phyloP scores from a whole-genome alignment of 2,113 vertebrate species.

The Alethe castanea region DNA sequence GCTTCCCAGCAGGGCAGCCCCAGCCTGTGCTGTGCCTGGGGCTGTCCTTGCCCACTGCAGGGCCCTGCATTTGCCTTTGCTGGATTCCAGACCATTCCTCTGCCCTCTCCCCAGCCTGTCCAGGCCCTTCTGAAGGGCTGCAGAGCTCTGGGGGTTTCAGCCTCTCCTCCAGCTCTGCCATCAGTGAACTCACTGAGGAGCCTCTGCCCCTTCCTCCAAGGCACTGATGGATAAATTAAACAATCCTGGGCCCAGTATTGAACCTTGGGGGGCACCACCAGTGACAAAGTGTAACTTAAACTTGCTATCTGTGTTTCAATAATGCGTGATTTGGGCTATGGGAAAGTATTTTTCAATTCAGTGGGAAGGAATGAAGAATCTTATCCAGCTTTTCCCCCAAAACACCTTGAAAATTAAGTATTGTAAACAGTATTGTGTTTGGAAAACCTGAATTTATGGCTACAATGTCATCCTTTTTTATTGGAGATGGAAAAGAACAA shows the following conservation, averaged over 20 bases:
- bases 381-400: not conserved
- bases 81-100: not conserved
- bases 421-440: not conserved
- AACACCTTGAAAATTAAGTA: not conserved
- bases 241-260: not conserved
- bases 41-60: not conserved
- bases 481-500: not conserved
- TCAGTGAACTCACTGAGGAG: not conserved
- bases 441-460: not conserved
- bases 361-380: not conserved
- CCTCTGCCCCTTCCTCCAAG: not conserved
- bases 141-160: not conserved
- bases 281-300: not conserved
- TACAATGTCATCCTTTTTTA: not conserved
- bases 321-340: not conserved
- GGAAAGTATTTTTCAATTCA: not conserved
- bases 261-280: not conserved
- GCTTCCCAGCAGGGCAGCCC: no score
- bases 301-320: not conserved
- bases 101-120: not conserved
- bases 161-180: not conserved
- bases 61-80: not conserved
- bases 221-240: rapidly evolving
- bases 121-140: not conserved
- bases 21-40: not conserved